Percentiles rank a stretch among this genome's conserved stretches.
phyloP scores from a whole-genome alignment of 2,888 invertebrate species.

The Perdita meconis region DNA sequence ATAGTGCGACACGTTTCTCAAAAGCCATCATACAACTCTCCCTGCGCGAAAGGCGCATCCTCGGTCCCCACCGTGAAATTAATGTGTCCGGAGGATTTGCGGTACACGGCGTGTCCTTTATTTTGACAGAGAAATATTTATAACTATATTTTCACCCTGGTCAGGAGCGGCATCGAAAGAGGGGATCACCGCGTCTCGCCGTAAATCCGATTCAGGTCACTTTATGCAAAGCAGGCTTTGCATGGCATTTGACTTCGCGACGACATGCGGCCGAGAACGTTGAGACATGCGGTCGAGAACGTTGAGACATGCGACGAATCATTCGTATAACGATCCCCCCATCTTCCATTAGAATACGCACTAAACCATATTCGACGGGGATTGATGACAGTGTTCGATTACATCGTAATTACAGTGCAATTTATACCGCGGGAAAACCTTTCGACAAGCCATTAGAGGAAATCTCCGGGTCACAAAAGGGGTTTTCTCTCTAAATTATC shows the following conservation, averaged over 20 bases:
- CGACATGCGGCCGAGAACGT: slow-evolving; percentile 25
- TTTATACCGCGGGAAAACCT: no score
- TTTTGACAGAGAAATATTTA: slow-evolving; percentile 76
- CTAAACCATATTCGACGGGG: background rate
- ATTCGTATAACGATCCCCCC: slow-evolving; percentile 15
- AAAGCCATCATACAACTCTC: background rate
- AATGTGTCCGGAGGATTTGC: slow-evolving; percentile 68
- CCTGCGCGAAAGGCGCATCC: slow-evolving; percentile 2
- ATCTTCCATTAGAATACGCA: background rate
- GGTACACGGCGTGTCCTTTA: slow-evolving; percentile 67
- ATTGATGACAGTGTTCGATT: background rate
- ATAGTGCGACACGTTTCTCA: no score
- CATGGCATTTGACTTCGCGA: slow-evolving; percentile 56
- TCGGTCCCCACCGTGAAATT: slow-evolving; percentile 53
- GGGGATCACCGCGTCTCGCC: slow-evolving; percentile 46
- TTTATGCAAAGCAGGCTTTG: slow-evolving; percentile 77
- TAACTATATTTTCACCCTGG: slow-evolving; percentile 61
- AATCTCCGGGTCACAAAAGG: no score
- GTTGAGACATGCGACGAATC: slow-evolving; percentile 19
- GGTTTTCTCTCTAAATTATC: no score
- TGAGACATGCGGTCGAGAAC: slow-evolving; percentile 21
- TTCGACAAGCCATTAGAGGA: no score
- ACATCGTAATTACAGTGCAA: no score
- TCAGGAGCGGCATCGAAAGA: slow-evolving; percentile 8
- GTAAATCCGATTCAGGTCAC: slow-evolving; percentile 77